phyloP scores from a whole-genome alignment of 2,888 invertebrate species.

The Julus scandinavius region DNA sequence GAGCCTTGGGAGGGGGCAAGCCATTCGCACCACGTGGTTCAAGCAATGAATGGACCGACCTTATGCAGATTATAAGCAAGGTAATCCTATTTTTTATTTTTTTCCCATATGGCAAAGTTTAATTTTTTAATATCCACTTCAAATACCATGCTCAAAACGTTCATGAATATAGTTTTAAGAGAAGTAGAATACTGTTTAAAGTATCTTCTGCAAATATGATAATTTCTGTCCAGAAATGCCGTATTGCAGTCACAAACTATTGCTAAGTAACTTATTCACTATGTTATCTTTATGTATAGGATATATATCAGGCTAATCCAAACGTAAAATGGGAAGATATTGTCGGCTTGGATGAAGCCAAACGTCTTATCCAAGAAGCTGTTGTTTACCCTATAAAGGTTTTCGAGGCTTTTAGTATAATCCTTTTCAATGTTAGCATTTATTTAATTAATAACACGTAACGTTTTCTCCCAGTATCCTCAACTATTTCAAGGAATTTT shows the following conservation, averaged over 20 bases:
- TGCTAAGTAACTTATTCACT: no score
- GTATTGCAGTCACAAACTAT: no score
- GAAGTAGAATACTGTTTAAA: no score
- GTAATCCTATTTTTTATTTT: conserved; percentile 13
- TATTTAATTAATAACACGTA: not conserved
- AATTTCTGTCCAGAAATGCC: no score
- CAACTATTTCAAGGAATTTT: conserved; percentile 69
- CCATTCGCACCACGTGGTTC: not conserved
- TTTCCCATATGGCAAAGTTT: no score
- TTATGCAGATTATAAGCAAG: conserved; percentile 54
- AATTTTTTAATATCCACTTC: no score
- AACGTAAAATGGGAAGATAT: conserved; percentile 84
- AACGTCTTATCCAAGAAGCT: conserved; percentile 84
- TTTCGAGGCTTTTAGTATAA: not conserved
- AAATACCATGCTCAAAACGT: no score
- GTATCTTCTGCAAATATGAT: no score
- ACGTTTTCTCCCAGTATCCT: conserved; percentile 65
- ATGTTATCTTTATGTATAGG: conserved; percentile 64
- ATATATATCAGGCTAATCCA: conserved; percentile 74
- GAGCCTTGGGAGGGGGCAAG: conserved; percentile 33
- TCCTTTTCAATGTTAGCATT: not conserved
- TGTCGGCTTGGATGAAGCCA: conserved; percentile 79
- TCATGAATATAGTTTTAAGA: no score
- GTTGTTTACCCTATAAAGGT: conserved; percentile 77
- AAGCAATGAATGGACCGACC: conserved; percentile 50